A percentile compares a stretch with the other conserved stretches of the same genome.
Evolutionary conservation across 2,888 invertebrate genomes (phyloP).

Genomic region (Amiota minor): DNA sequence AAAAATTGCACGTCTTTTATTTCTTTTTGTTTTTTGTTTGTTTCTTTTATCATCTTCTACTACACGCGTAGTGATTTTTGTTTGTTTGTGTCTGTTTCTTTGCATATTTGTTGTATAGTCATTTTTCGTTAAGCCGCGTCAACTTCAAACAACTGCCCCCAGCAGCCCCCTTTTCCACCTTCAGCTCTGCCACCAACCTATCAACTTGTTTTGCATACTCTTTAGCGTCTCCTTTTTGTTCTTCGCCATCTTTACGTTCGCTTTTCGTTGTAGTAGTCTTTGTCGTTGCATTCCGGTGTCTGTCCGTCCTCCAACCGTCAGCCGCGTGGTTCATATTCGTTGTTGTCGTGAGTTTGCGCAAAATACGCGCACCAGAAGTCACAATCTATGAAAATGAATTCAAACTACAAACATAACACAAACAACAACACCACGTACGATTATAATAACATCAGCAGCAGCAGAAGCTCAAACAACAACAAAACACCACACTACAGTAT

Average conservation of each 20-base stretch:
- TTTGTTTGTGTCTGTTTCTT: conserved; percentile 43
- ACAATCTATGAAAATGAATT: conserved; percentile 8
- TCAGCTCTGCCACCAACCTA: conserved; percentile 10
- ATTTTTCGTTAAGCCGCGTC: too few relatives aligned
- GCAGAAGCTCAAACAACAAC: neutral
- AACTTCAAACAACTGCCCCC: neutral
- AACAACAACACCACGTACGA: conserved; percentile 11
- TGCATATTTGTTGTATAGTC: neutral
- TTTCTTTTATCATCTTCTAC: conserved; percentile 29
- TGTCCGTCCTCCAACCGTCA: neutral
- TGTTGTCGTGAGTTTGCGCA: conserved; percentile 22
- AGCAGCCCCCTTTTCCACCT: conserved; percentile 16
- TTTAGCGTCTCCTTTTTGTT: conserved; percentile 4
- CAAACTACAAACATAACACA: conserved; percentile 16
- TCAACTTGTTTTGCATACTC: conserved; percentile 56
- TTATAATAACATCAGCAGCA: conserved; percentile 4
- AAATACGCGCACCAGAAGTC: conserved; percentile 19
- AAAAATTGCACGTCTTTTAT: too few relatives aligned
- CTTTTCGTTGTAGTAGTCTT: conserved; percentile 1
- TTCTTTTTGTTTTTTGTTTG: neutral
- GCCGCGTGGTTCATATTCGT: neutral
- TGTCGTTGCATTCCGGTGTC: conserved; percentile 13
- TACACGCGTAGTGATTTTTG: conserved; percentile 28
- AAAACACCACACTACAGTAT: too few relatives aligned
- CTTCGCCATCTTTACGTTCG: neutral